A percentile compares a stretch with the other conserved stretches of the same genome.
These are phyloP conservation scores for Balearica regulorum DNA, from an alignment of 2,797 vertebrate genomes.

Conservation along the genomic window DNA sequence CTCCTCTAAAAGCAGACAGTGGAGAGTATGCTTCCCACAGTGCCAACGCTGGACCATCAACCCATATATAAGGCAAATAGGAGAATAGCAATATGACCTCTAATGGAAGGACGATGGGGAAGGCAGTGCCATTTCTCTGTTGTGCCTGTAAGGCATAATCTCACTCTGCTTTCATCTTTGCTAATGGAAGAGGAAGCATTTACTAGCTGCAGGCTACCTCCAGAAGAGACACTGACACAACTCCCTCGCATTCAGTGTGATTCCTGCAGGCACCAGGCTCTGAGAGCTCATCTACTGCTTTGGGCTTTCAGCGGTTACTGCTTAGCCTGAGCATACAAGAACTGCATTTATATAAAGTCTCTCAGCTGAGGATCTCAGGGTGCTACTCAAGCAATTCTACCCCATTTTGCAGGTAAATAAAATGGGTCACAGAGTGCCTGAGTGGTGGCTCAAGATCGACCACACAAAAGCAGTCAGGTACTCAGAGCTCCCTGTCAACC, in stretches of 20 bases:
- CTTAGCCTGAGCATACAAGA: not conserved
- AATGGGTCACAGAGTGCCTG: not conserved
- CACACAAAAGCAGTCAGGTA: not conserved
- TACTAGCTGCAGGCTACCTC: not conserved
- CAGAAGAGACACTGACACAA: not conserved
- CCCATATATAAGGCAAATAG: not conserved
- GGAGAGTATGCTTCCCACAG: not conserved
- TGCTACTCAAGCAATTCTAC: not conserved
- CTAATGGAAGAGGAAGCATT: not conserved
- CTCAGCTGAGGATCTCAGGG: not conserved
- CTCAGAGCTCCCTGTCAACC: not conserved
- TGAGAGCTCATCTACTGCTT: not conserved
- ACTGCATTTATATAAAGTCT: not conserved
- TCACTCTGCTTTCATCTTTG: not conserved
- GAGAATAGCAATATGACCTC: not conserved
- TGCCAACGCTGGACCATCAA: not conserved
- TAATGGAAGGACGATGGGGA: not conserved
- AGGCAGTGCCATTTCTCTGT: not conserved
- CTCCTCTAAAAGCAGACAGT: not conserved
- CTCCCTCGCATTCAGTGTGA: fast-evolving
- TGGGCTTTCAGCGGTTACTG: fast-evolving
- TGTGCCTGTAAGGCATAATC: not conserved
- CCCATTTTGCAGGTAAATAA: not conserved
- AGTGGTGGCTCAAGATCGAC: not conserved
- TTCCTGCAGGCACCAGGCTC: not conserved